Evolutionary conservation across 2,888 invertebrate species (phyloP).

Genomic region (Andrena hattorfiana): DNA sequence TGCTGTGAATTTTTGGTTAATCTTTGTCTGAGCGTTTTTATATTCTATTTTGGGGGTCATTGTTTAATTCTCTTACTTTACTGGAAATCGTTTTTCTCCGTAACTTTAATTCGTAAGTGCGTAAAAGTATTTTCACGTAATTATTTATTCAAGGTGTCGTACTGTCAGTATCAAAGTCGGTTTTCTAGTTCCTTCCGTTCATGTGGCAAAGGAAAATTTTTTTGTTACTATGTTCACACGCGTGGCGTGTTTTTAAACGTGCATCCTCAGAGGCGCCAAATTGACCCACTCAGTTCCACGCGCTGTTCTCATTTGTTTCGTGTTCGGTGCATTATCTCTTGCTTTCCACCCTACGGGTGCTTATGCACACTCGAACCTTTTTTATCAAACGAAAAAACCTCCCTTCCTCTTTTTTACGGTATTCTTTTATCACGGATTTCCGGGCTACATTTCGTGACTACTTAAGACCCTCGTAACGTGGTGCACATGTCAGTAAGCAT

Average conservation of each 20-base stretch:
- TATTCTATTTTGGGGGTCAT: too few relatives aligned
- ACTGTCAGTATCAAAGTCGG: neutral
- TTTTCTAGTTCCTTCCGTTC: neutral
- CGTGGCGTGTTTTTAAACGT: constrained; percentile 34
- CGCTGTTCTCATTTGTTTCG: constrained; percentile 45
- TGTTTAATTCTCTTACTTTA: too few relatives aligned
- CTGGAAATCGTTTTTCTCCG: too few relatives aligned
- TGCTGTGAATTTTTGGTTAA: constrained; percentile 6
- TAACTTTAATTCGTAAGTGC: too few relatives aligned
- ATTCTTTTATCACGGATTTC: constrained; percentile 26
- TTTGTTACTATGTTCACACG: constrained; percentile 32
- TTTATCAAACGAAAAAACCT: neutral
- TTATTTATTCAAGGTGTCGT: neutral
- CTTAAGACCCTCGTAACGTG: constrained; percentile 5
- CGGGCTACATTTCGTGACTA: constrained; percentile 15
- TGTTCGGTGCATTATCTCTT: constrained; percentile 39
- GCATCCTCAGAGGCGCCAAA: constrained; percentile 34
- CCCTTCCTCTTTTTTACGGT: constrained; percentile 14
- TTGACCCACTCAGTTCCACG: constrained; percentile 43
- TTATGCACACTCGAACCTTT: constrained; percentile 17
- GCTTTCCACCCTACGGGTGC: constrained; percentile 23
- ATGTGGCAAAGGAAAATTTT: neutral
- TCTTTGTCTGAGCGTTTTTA: neutral
- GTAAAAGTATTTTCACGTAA: neutral
- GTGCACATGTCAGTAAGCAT: neutral